These are phyloP conservation scores for Euschistus heros DNA, from an alignment of 1,140 invertebrate species.

Conservation along the genomic window DNA sequence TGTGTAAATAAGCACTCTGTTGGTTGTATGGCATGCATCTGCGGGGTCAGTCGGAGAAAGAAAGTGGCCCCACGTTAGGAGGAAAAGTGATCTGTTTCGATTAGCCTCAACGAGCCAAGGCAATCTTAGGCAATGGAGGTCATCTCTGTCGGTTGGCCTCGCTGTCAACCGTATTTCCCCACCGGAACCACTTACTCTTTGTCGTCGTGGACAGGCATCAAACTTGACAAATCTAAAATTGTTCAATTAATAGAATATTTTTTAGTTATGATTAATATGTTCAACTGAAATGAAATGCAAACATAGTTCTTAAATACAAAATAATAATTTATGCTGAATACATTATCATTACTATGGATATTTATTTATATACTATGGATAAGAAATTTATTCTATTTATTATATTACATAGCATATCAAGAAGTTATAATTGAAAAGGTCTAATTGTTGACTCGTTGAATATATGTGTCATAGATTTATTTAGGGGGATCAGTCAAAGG, in stretches of 20 bases:
- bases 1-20: slow-evolving; percentile 61
- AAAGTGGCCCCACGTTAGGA: slow-evolving; percentile 49
- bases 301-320: too few species aligned
- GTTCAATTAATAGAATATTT: neutral
- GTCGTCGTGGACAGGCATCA: slow-evolving; percentile 50
- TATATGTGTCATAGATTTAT: too few species aligned
- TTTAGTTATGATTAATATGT: too few species aligned
- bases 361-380: too few species aligned
- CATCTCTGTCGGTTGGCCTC: slow-evolving; percentile 37
- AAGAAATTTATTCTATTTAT: too few species aligned
- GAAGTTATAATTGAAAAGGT: too few species aligned
- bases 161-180: slow-evolving; percentile 52
- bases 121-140: slow-evolving; percentile 51
- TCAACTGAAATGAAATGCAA: too few species aligned
- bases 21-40: slow-evolving; percentile 49
- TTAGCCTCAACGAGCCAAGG: slow-evolving; percentile 69
- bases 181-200: slow-evolving; percentile 54
- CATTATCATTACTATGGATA: too few species aligned
- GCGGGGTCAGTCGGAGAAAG: slow-evolving; percentile 30
- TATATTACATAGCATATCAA: too few species aligned
- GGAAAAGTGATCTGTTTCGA: slow-evolving; percentile 57
- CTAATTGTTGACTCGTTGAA: too few species aligned
- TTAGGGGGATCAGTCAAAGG: too few species aligned
- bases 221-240: slow-evolving; percentile 52
- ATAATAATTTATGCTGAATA: slow-evolving; percentile 49